phyloP scores from a whole-genome alignment of 1,140 invertebrate species.

The Aphis craccivora region DNA sequence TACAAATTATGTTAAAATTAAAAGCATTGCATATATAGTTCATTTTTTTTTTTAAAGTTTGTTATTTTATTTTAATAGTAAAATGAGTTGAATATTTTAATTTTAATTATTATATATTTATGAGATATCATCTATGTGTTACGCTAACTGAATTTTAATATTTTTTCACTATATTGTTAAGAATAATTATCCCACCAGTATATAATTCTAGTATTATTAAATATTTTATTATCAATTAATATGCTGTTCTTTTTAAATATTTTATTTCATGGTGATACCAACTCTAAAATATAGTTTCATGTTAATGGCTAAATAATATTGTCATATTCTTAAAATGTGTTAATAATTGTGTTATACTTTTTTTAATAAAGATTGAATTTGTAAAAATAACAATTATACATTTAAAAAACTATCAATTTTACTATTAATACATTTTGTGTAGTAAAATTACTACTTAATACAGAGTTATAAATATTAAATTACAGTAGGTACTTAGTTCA shows the following conservation, averaged over 20 bases:
- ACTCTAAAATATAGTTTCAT: not conserved
- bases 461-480: not conserved
- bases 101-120: not conserved
- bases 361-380: not conserved
- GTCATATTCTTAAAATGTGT: not conserved
- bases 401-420: not conserved
- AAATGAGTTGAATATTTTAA: not conserved
- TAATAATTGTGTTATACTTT: not conserved
- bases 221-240: not conserved
- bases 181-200: not conserved
- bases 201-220: not conserved
- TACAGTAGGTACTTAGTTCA: not conserved
- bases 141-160: not conserved
- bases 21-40: not conserved
- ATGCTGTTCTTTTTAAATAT: not conserved
- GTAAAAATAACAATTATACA: not conserved
- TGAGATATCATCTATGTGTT: constrained; percentile 18
- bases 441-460: not conserved
- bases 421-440: not conserved
- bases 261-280: not conserved
- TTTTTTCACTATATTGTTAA: not conserved
- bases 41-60: not conserved
- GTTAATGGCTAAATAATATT: not conserved
- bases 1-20: not conserved
- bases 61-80: not conserved